Percentiles rank a stretch among this genome's conserved stretches.
phyloP scores from a whole-genome alignment of 2,113 vertebrate species.

The Dascyllus trimaculatus region DNA sequence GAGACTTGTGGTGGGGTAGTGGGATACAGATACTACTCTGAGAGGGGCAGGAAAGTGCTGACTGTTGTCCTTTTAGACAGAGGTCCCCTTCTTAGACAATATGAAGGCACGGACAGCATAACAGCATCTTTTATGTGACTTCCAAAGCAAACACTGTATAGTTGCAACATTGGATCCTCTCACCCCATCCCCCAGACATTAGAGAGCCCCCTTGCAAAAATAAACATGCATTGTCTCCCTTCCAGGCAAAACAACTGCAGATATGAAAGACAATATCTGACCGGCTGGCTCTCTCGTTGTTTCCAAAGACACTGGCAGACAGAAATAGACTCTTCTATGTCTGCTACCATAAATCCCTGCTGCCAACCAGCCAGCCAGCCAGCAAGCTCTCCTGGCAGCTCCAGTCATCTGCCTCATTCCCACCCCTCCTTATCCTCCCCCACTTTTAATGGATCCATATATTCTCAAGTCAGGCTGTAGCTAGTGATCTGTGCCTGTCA shows the following conservation, averaged over 20 bases:
- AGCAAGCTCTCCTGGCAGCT: slow-evolving; percentile 58
- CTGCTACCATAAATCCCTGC: slow-evolving; percentile 77
- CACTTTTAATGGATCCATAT: slow-evolving; percentile 66
- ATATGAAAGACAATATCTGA: slow-evolving; percentile 70
- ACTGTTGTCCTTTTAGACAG: slow-evolving; percentile 26
- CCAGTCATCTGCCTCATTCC: slow-evolving; percentile 36
- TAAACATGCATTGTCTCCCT: slow-evolving; percentile 48
- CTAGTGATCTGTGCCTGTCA: slow-evolving; percentile 55
- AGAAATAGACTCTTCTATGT: slow-evolving; percentile 81
- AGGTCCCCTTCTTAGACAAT: slow-evolving; percentile 7
- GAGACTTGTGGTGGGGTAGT: neutral
- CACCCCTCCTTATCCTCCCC: slow-evolving; percentile 22
- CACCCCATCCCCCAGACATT: slow-evolving; percentile 14
- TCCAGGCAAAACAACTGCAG: slow-evolving; percentile 60
- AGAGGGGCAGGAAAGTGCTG: slow-evolving; percentile 37
- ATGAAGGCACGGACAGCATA: slow-evolving; percentile 37
- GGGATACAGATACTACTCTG: slow-evolving; percentile 21
- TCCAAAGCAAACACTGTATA: slow-evolving; percentile 15
- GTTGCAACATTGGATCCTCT: slow-evolving; percentile 6
- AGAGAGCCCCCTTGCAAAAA: slow-evolving; percentile 44
- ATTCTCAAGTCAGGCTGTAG: slow-evolving; percentile 52
- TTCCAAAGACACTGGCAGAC: slow-evolving; percentile 77
- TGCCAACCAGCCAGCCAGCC: slow-evolving; percentile 64
- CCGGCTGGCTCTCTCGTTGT: slow-evolving; percentile 63
- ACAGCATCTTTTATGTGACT: slow-evolving; percentile 15